Conservation (phyloP, 1,140 invertebrate genomes). For the Ceratosolen solmsi region DNA sequence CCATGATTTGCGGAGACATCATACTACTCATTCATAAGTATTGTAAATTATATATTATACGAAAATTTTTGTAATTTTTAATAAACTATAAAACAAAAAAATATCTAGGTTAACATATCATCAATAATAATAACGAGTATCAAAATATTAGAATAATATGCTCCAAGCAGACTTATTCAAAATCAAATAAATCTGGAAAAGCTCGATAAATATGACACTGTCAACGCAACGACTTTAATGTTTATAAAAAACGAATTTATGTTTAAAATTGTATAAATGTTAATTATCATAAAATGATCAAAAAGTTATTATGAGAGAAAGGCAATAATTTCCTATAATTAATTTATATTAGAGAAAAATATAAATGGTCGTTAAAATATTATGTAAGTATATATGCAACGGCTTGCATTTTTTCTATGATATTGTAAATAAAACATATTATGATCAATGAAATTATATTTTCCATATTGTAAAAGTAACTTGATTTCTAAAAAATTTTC, state of each 20-base stretch:
- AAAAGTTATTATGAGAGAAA: background rate
- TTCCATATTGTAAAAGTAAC: background rate
- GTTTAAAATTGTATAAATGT: background rate
- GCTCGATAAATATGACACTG: no score
- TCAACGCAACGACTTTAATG: no score
- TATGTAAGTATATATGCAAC: background rate
- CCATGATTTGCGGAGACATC: conserved; percentile 1
- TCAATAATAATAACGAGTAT: conserved; percentile 13
- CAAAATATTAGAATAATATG: background rate
- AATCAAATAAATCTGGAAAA: no score
- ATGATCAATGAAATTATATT: background rate
- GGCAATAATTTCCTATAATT: background rate
- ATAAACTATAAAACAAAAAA: conserved; percentile 20
- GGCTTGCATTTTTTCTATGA: background rate
- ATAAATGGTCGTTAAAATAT: background rate
- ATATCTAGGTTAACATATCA: background rate
- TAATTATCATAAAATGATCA: background rate
- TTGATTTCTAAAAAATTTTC: background rate
- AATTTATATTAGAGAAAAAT: background rate
- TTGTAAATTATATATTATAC: conserved; percentile 42
- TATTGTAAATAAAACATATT: background rate
- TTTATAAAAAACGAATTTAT: no score
- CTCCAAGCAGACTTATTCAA: no score
- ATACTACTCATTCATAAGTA: conserved; percentile 38
- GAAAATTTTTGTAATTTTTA: conserved; percentile 40